phyloP scores from a whole-genome alignment of 2,888 invertebrate species.

The Cheiracanthium punctorium region DNA sequence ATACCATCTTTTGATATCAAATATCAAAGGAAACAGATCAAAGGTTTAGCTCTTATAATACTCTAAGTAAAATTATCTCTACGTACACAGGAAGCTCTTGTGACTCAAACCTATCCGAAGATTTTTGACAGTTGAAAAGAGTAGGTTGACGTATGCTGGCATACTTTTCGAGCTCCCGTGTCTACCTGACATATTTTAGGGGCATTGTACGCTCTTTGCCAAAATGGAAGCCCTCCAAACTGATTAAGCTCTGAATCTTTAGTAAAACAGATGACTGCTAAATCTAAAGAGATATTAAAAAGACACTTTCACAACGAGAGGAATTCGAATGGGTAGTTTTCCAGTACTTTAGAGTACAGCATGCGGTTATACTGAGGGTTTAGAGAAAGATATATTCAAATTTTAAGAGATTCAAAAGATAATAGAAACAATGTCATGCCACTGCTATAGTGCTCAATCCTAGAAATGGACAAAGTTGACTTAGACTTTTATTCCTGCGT shows the following conservation, averaged over 20 bases:
- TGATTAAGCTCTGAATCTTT: not conserved
- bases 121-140: constrained; percentile 34
- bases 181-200: constrained; percentile 2
- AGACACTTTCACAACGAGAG: no score
- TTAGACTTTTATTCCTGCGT: no score
- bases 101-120: constrained; percentile 15
- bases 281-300: no score
- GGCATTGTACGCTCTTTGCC: not conserved
- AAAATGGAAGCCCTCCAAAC: constrained; percentile 13
- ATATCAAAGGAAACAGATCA: not conserved
- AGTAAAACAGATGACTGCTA: not conserved
- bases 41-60: constrained; percentile 6
- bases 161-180: not conserved
- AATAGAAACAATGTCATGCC: no score
- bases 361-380: no score
- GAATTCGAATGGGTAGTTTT: no score
- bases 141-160: constrained; percentile 15
- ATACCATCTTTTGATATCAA: no score
- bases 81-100: not conserved
- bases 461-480: no score
- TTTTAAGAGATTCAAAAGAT: no score
- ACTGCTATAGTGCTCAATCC: no score
- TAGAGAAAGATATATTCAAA: no score
- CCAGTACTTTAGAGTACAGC: no score
- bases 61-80: constrained; percentile 7